Base-by-base conservation (phyloP, 2,797 vertebrate genomes). In the Mus minutoides region DNA sequence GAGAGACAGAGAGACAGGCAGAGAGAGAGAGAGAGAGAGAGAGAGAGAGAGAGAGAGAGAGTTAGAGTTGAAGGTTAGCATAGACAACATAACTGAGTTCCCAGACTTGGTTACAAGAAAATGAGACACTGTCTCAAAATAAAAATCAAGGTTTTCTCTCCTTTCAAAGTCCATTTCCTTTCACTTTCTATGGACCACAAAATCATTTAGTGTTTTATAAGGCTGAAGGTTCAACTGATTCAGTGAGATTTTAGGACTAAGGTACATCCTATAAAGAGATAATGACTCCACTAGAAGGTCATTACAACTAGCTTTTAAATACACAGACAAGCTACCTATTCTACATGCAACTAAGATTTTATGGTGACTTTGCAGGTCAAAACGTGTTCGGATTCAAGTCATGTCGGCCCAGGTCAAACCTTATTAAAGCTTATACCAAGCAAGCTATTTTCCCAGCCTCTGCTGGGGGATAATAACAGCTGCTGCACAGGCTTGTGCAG, bases 351-450 rank as follows among this genome's bases (percentile, higher is more conserved):
- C 21, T 37, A 86, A 24, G 58, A 58, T 60, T 94, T 91, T 87
- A 60, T 4, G 54, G 80, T 83, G 87, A 88, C 83, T 95, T 91
- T 92, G n/a, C 91, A 87, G 58, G 92, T 87, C 54, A 94, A 96
- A 94, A 75, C 58, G 77, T 49, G 21, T 58, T 83, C 49, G 56
- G 37, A 88, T 93, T 95, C 93, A 91, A 96, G 60, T 86, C 78
- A n/a, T 13, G 2, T 3, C 64, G 62, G 11, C 49, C 34, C 83
- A 89, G 75, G 91, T 96, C 82, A 93, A 97, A 95, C 82, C 78
- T 95, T 69, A 69, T 10, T 69, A 7, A 84, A 52, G 80, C 52
- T 94, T 93, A n/a, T 4, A 85, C 31, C 34, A 92, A 92, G 75
- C 11, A 76, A 86, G 71, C 85, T 92, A 37, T 67, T 92, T 96